Base-by-base conservation (phyloP, 2,797 vertebrate species). In the Cynodonichthys magdalenae region DNA sequence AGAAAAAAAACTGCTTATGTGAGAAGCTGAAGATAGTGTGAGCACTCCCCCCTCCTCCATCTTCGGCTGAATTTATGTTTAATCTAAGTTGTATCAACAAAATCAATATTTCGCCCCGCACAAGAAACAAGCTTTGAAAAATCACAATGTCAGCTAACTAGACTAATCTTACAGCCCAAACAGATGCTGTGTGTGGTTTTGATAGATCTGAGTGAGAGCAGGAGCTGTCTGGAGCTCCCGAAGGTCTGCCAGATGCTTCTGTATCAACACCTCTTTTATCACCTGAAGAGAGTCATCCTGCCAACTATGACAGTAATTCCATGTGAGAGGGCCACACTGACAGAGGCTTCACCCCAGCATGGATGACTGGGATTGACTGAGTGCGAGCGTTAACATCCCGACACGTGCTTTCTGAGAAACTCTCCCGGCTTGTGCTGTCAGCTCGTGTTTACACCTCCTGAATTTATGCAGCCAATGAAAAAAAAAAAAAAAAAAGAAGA, bases 241-340 rank as follows among this genome's bases (percentile, higher is more conserved):
- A 63, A 24, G 24, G 83, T 60, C 75, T 79, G 85, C 87, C 89
- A 91, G 83, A 87, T 87, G 88, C 85, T 85, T 81, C 81, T 78
- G 80, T 81, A 89, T 93, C 90, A 92, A 87, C 91, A 91, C 88
- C 89, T 92, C 87, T 84, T 90, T 90, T 85, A 90, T 92, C 87
- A 87, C 89, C 75, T 89, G 76, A 88, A 87, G 86, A 90, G 79
- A 89, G 82, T 80, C 86, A 69, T 92, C 85, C 87, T 84, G 81
- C 85, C 87, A 88, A 88, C 85, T 89, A 81, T 93, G 89, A 92
- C 90, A 91, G 90, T 90, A 88, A 90, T 92, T 92, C 90, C 74
- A 77, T 44, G 63, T 87, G 87, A 90, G 87, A 88, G 87, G 85
- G 81, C 83, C 89, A 85, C 89, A 91, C 87, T 88, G 89, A 92